Evolutionary conservation across 1,140 invertebrate genomes (phyloP).

Genomic region (Aphidius gifuensis): DNA sequence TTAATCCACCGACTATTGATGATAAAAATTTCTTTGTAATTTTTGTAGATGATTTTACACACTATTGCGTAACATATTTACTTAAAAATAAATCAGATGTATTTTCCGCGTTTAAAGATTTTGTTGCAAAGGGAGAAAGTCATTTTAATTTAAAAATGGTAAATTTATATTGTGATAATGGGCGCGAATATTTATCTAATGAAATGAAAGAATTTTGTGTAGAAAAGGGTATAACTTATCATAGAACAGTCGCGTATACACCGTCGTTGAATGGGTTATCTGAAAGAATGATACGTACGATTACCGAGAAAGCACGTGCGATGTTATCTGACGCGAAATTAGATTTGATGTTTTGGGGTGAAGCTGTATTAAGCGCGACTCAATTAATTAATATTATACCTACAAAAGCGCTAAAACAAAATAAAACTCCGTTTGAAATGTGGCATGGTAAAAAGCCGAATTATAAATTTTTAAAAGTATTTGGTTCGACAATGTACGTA

Average conservation of each 20-base stretch:
- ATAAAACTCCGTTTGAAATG: slow-evolving; percentile 51
- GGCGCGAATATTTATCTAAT: slow-evolving; percentile 14
- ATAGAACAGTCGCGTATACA: slow-evolving; percentile 13
- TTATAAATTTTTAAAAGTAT: slow-evolving; percentile 51
- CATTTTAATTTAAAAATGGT: slow-evolving; percentile 6
- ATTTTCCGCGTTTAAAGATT: slow-evolving; percentile 15
- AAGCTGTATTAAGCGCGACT: slow-evolving; percentile 44
- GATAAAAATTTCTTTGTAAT: slow-evolving; percentile 1
- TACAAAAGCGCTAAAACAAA: slow-evolving; percentile 39
- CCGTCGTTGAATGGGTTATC: slow-evolving; percentile 12
- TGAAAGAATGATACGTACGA: slow-evolving; percentile 49
- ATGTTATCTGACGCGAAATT: slow-evolving; percentile 39
- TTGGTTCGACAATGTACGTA: slow-evolving; percentile 51
- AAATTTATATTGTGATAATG: slow-evolving; percentile 18
- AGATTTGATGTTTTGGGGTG: slow-evolving; percentile 40
- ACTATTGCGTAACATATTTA: slow-evolving; percentile 24
- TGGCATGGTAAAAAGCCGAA: slow-evolving; percentile 52
- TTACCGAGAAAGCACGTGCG: slow-evolving; percentile 46
- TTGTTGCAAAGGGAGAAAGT: slow-evolving; percentile 3
- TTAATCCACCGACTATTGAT: slow-evolving; percentile 22
- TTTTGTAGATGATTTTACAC: slow-evolving; percentile 25
- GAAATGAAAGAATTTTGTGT: slow-evolving; percentile 13
- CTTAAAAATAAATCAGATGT: slow-evolving; percentile 22
- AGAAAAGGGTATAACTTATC: slow-evolving; percentile 18
- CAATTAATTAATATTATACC: slow-evolving; percentile 29